Percentiles rank a stretch among this genome's conserved stretches.
These are phyloP conservation scores for Zaprionus africanus DNA, from an alignment of 1,140 invertebrate species.

Conservation along the genomic window DNA sequence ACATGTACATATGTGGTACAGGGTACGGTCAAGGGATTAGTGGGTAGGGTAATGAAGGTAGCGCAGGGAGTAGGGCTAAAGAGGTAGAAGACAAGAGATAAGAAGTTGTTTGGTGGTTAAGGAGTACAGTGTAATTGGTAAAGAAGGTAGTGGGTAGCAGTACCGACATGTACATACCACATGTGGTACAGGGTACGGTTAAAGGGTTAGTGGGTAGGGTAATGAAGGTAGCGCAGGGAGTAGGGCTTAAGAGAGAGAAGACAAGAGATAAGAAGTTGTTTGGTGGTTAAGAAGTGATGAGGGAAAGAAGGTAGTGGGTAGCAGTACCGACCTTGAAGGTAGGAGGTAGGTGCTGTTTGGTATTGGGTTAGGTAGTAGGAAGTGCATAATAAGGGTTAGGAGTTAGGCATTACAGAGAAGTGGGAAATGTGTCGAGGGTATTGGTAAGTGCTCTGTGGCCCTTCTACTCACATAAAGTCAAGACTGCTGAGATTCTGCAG, in stretches of 20 bases:
- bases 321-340: no score
- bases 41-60: not conserved
- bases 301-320: no score
- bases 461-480: slow-evolving; percentile 85
- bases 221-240: not conserved
- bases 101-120: not conserved
- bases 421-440: not conserved
- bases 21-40: no score
- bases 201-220: not conserved
- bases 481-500: slow-evolving; percentile 84
- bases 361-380: not conserved
- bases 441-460: not conserved
- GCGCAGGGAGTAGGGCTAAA: not conserved
- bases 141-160: no score
- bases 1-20: not conserved
- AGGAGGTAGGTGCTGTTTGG: no score
- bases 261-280: not conserved
- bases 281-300: no score
- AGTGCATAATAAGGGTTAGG: not conserved
- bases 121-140: no score
- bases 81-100: not conserved
- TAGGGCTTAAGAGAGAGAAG: not conserved
- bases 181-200: no score
- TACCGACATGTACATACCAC: no score
- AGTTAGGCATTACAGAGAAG: not conserved